Evolutionary conservation across 2,797 vertebrate species (phyloP).

Genomic region (Perodicticus potto): DNA sequence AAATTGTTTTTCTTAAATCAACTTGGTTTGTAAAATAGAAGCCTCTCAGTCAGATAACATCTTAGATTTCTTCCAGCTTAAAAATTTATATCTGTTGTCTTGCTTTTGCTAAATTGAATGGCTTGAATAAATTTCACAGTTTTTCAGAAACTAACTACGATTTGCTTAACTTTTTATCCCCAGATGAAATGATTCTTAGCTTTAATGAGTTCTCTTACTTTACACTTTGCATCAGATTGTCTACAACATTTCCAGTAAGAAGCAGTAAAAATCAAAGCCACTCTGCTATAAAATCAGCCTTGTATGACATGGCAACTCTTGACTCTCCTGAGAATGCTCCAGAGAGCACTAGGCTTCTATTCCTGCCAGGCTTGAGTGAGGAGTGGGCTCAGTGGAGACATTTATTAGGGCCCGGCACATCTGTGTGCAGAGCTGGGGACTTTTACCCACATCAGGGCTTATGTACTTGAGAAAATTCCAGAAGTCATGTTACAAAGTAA

Average conservation of each 20-base stretch:
- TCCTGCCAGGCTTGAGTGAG: not conserved
- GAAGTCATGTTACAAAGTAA: constrained; percentile 10
- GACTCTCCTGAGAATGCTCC: not conserved
- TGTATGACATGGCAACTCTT: rapidly evolving
- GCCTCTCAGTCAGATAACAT: not conserved
- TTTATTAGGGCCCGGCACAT: not conserved
- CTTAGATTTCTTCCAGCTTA: constrained; percentile 32
- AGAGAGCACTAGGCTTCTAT: not conserved
- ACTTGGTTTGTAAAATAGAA: not conserved
- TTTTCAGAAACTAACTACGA: constrained; percentile 2
- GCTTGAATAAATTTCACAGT: constrained; percentile 39
- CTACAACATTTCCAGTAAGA: not conserved
- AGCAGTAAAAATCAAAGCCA: not conserved
- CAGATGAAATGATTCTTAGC: not conserved
- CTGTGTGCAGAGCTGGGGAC: not conserved
- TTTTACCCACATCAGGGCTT: not conserved
- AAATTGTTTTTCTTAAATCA: not conserved
- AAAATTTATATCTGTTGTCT: not conserved
- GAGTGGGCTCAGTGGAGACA: not conserved
- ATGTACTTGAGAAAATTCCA: not conserved
- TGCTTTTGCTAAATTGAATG: not conserved
- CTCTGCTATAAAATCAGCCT: not conserved
- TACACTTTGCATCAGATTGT: not conserved
- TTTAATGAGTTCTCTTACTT: constrained; percentile 14
- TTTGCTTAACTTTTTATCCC: not conserved